Evolutionary conservation across 2,888 invertebrate species (phyloP), one percentile per base, ranked within the genome.

Genomic region (Exephanes ischioxanthus): DNA sequence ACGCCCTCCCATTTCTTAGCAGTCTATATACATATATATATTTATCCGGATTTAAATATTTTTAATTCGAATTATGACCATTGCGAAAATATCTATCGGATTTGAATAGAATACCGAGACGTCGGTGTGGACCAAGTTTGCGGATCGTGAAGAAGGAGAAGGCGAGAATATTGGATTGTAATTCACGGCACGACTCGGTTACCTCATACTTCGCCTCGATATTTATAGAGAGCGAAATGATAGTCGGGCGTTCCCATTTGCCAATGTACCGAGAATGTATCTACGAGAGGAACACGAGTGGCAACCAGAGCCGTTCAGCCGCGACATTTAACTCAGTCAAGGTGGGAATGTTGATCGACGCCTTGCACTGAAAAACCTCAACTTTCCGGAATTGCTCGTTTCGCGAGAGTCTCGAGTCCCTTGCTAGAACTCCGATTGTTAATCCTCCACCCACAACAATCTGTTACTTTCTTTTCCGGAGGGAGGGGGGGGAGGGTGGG

Each of bases 401-500:
- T 58, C 58, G 9, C 11, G 22, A 26, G 58, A 9, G 19, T 63
- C 63, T 33, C 63, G 63, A 33, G 14, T 37, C 63, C 63, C 16
- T 63, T n/a, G 63, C 33, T 33, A n/a, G 2, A 86, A 86, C 88
- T 89, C 89, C 3, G 22, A 92, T 91, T 90, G 91, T 91, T 89
- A 83, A 89, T 80, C 84, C 87, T 83, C 87, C 91, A 91, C 91
- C 90, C 90, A 91, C 92, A 88, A 90, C 83, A 89, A 89, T 91
- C 89, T 89, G 89, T 91, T 90, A 90, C 91, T 91, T 90, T 92
- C 90, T 90, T 91, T 63, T 90, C 85, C 76, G 85, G 33, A 14
- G 78, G 85, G 84, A 85, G 19, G 45, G 80, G 45, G 80, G 80
- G 85, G 84, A 85, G 6, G 33, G 6, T 33, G 6, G 33, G 33